Conservation (phyloP, 1,140 invertebrate species). For the Globodera rostochiensis region DNA sequence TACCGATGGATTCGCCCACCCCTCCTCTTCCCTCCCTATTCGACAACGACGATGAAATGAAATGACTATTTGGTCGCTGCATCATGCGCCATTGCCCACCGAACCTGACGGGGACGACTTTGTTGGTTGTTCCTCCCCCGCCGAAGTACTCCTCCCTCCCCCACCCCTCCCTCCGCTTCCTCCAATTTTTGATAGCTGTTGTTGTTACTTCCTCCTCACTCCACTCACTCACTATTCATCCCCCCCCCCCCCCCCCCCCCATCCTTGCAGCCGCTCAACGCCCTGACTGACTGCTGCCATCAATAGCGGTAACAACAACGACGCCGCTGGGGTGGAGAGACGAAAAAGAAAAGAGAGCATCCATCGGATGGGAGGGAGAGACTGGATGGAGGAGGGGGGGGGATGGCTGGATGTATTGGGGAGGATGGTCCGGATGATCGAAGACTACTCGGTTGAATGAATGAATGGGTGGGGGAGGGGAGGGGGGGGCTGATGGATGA, state of each 20-base stretch:
- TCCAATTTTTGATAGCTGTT: slow-evolving; percentile 17
- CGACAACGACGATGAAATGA: neutral
- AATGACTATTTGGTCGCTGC: slow-evolving; percentile 1
- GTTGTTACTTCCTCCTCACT: neutral
- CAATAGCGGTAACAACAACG: neutral
- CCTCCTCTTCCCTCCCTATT: neutral
- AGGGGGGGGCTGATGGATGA: neutral
- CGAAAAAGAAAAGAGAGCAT: neutral
- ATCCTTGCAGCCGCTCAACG: neutral
- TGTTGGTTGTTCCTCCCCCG: neutral
- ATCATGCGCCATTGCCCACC: slow-evolving; percentile 14
- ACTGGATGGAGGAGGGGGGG: neutral
- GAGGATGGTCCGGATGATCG: neutral
- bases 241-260: neutral
- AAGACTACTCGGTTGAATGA: neutral
- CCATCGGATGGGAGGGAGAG: neutral
- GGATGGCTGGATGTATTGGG: neutral
- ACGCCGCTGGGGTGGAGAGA: neutral
- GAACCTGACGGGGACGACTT: neutral
- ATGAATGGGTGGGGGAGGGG: neutral
- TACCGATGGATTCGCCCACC: neutral
- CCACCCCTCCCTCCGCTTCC: neutral
- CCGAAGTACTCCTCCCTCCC: neutral
- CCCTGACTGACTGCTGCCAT: too few relatives aligned
- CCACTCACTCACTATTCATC: neutral